A percentile compares a stretch with the other conserved stretches of the same genome.
Evolutionary conservation across 1,140 invertebrate genomes (phyloP).

Genomic region (Hestina assimilis): DNA sequence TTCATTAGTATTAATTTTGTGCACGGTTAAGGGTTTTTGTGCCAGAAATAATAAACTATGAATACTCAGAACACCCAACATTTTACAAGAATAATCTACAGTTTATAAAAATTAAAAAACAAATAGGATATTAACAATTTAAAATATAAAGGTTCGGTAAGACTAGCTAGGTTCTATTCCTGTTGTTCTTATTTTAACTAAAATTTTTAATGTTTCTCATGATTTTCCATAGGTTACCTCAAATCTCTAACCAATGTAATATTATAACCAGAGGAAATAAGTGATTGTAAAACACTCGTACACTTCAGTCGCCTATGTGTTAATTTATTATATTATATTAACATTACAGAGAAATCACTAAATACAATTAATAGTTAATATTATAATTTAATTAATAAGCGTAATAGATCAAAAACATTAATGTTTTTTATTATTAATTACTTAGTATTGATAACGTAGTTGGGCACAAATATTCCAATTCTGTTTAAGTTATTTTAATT

Average conservation of each 20-base stretch:
- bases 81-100: background rate
- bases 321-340: conserved; percentile 38
- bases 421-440: conserved; percentile 62
- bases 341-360: conserved; percentile 67
- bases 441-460: conserved; percentile 26
- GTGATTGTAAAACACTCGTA: conserved; percentile 4
- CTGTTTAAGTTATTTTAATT: background rate
- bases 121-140: conserved; percentile 5
- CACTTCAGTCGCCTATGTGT: conserved; percentile 19
- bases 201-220: no score
- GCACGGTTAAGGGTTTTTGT: no score
- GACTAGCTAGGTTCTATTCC: background rate
- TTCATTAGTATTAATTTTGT: no score
- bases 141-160: background rate
- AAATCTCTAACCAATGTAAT: no score
- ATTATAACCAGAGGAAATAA: background rate
- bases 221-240: no score
- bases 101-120: background rate
- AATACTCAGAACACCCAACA: no score
- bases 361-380: conserved; percentile 60
- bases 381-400: conserved; percentile 76
- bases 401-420: conserved; percentile 78
- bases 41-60: no score
- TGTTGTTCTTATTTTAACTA: no score
- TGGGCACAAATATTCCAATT: conserved; percentile 18